These are phyloP conservation scores for Drosophila albomicans DNA, from an alignment of 1,140 invertebrate genomes.

Conservation along the genomic window DNA sequence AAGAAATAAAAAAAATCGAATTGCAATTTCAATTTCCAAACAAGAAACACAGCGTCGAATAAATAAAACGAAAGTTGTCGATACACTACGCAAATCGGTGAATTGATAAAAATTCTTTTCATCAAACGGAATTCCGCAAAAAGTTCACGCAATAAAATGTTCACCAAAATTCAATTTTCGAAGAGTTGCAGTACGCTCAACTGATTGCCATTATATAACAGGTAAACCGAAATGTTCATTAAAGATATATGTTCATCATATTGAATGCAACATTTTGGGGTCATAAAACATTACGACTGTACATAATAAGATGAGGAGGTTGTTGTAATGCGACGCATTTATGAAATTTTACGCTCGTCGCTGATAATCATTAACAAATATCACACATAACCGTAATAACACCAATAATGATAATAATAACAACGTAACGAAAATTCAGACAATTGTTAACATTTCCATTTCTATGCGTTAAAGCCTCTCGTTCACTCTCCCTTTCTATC, in stretches of 20 bases:
- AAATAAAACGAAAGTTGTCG: slow-evolving; percentile 66
- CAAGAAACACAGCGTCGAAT: slow-evolving; percentile 28
- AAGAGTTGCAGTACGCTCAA: slow-evolving; percentile 13
- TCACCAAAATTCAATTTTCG: slow-evolving; percentile 20
- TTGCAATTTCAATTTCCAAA: slow-evolving; percentile 73
- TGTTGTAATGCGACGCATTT: slow-evolving; percentile 1
- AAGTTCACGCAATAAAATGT: slow-evolving; percentile 32
- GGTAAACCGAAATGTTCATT: slow-evolving; percentile 22
- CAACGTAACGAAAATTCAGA: slow-evolving; percentile 21
- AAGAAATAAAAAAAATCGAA: slow-evolving; percentile 48
- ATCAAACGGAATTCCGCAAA: slow-evolving; percentile 34
- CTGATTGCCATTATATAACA: slow-evolving; percentile 38
- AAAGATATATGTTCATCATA: not conserved
- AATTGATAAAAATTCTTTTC: slow-evolving; percentile 30
- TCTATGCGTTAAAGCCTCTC: slow-evolving; percentile 37
- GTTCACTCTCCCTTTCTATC: slow-evolving; percentile 33
- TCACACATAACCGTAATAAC: slow-evolving; percentile 28
- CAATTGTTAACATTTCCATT: slow-evolving; percentile 75
- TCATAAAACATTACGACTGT: slow-evolving; percentile 3
- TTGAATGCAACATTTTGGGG: slow-evolving; percentile 1
- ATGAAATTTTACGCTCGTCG: slow-evolving; percentile 32
- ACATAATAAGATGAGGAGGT: not conserved
- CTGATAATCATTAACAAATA: slow-evolving; percentile 26
- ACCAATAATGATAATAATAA: slow-evolving; percentile 43
- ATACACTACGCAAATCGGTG: slow-evolving; percentile 30